Percentiles rank a stretch among this genome's conserved stretches.
These are phyloP conservation scores for Brenthis ino DNA, from an alignment of 2,888 invertebrate genomes.

Conservation along the genomic window DNA sequence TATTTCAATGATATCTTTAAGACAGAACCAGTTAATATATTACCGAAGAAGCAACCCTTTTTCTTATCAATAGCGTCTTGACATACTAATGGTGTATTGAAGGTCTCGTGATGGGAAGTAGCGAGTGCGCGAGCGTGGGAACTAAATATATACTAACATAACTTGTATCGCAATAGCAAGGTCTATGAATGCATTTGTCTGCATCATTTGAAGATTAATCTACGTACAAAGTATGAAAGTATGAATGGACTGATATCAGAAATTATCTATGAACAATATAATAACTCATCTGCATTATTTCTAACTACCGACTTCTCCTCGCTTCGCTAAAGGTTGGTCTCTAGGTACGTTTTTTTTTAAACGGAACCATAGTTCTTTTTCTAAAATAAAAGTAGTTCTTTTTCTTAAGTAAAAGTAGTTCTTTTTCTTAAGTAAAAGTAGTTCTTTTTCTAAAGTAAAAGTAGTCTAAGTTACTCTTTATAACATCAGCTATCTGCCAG, in stretches of 20 bases:
- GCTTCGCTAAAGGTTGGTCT: no score
- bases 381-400: no score
- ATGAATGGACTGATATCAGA: background rate
- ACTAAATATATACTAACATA: conserved; percentile 23
- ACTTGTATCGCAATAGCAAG: conserved; percentile 19
- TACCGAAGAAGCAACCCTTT: conserved; percentile 23
- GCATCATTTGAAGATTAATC: background rate
- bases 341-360: no score
- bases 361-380: no score
- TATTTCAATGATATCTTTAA: conserved; percentile 14
- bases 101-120: conserved; percentile 27
- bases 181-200: conserved; percentile 10
- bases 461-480: no score
- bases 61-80: conserved; percentile 30
- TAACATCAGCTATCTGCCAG: no score
- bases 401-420: no score
- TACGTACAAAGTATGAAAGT: background rate
- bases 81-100: conserved; percentile 31
- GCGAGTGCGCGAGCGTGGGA: conserved; percentile 27
- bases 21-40: conserved; percentile 23
- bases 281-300: no score
- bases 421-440: no score
- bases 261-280: no score
- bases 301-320: no score
- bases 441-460: no score